Conservation (phyloP, 2,113 vertebrate genomes). For the Columba janthina region DNA sequence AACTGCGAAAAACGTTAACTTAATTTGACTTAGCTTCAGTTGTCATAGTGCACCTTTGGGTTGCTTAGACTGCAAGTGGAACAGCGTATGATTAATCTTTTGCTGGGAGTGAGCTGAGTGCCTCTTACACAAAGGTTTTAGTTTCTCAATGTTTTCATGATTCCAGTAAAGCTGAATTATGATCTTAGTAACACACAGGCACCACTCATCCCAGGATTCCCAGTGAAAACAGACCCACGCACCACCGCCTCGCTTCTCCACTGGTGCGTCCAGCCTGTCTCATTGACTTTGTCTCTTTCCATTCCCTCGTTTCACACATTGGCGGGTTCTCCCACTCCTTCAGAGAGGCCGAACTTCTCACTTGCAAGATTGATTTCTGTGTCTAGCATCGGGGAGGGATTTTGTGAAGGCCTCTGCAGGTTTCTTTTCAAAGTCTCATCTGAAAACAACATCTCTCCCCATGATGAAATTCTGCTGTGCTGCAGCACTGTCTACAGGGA, state of each 20-base stretch:
- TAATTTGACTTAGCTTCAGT: not conserved
- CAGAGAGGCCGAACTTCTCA: not conserved
- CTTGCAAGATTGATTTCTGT: not conserved
- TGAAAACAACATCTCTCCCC: not conserved
- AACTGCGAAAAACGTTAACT: not conserved
- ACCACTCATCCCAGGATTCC: not conserved
- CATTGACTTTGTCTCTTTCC: not conserved
- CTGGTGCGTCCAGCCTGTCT: not conserved
- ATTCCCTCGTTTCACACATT: not conserved
- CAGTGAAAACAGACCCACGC: not conserved
- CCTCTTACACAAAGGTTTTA: not conserved
- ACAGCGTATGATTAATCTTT: not conserved
- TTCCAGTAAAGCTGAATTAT: not conserved
- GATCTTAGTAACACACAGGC: not conserved
- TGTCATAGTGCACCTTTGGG: not conserved
- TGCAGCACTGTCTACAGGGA: not conserved
- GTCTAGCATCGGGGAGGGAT: not conserved
- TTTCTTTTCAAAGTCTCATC: not conserved
- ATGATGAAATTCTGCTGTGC: accelerated
- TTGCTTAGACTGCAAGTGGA: not conserved
- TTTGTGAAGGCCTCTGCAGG: not conserved
- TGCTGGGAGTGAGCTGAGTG: not conserved
- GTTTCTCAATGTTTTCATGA: not conserved
- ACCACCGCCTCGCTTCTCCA: not conserved
- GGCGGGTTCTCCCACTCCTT: not conserved